Evolutionary conservation across 2,113 vertebrate genomes (phyloP), one percentile per base, ranked within the genome.

Genomic region (Gymnogyps californianus): DNA sequence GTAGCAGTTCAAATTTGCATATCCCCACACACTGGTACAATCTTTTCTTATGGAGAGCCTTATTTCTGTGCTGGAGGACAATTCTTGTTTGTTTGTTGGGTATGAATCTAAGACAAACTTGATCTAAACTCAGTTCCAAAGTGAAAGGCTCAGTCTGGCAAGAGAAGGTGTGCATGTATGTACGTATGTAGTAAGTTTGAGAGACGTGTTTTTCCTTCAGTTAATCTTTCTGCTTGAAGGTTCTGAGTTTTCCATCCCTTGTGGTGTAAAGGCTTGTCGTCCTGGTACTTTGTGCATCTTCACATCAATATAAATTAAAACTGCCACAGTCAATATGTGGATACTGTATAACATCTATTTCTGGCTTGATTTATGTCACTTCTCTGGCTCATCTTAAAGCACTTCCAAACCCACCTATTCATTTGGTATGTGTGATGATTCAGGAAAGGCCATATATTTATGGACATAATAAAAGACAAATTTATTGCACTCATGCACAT

Each of bases 1-100:
- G 20, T 10, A 64, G 26, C 26, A 11, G 67, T 55, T 62, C 62
- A 40, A 0, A 1, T 26, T 19, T 31, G 19, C 0, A 6, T 20
- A 2, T 21, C 34, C 72, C 18, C 11, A 4, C 36, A 6, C 38
- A 6, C 44, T 9, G 8, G 24, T 9, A 19, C 9, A 1, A 3
- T 28, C 3, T 26, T 32, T 59, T 26, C 34, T n/a, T 11, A 5
- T 2, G 3, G 19, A 90, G 31, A 55, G 15, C 21, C 24, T 44
- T 44, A 11, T 5, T 76, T 21, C 61, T 86, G 52, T 51, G 88
- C 83, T 65, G 92, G 42, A 72, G 38, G 28, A 52, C 9, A 14
- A 1, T 4, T 32, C 2, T 1, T 22, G 29, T 38, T 31, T 59
- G 46, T n/a, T 36, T 55, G 36, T 13, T 70, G 31, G 46, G 16